phyloP scores from a whole-genome alignment of 2,797 vertebrate species.

The Phoebastria nigripes region DNA sequence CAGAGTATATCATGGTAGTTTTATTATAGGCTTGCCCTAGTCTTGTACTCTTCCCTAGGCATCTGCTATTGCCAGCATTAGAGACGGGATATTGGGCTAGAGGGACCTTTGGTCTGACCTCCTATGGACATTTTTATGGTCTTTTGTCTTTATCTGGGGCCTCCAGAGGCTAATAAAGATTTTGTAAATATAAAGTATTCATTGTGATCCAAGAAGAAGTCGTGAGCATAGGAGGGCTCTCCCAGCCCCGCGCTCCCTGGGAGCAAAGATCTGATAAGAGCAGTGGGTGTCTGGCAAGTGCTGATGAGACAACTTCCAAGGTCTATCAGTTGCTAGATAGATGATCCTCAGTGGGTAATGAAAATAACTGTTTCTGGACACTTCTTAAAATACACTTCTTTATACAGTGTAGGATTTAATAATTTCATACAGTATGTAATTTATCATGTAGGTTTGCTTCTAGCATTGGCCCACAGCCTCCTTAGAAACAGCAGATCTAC shows the following conservation, averaged over 20 bases:
- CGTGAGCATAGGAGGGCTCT: neutral
- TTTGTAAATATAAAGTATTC: slow-evolving; percentile 16
- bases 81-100: neutral
- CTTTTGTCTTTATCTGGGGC: slow-evolving; percentile 49
- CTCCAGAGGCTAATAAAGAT: slow-evolving; percentile 40
- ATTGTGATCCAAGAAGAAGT: slow-evolving; percentile 20
- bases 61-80: slow-evolving; percentile 7
- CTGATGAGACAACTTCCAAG: slow-evolving; percentile 18
- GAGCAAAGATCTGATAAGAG: slow-evolving; percentile 44
- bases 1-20: neutral
- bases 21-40: neutral
- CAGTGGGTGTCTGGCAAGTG: slow-evolving; percentile 31
- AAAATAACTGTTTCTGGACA: slow-evolving; percentile 15
- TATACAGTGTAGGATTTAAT: neutral
- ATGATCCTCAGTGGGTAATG: neutral
- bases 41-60: slow-evolving; percentile 12
- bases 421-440: neutral
- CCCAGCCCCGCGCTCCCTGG: neutral
- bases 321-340: neutral
- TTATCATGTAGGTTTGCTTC: neutral
- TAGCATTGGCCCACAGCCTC: neutral
- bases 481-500: neutral
- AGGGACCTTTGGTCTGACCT: slow-evolving; percentile 41
- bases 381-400: neutral
- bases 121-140: neutral